phyloP scores from a whole-genome alignment of 2,113 vertebrate genomes.

The Oncorhynchus masou region DNA sequence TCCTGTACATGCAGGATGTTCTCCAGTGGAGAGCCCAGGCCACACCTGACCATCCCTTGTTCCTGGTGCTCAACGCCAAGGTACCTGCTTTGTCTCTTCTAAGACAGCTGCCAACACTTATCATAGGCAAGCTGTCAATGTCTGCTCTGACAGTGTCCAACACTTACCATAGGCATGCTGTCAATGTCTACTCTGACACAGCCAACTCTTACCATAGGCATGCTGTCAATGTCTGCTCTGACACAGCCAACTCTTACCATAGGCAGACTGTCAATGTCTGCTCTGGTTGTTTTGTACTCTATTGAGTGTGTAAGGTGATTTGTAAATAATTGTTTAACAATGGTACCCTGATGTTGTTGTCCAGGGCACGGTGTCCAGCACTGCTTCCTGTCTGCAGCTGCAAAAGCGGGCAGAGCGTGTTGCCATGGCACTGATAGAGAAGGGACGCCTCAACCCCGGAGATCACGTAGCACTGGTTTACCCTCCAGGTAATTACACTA shows the following conservation, averaged over 20 bases:
- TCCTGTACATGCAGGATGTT: conserved; percentile 92
- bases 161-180: too few relatives aligned
- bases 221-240: too few relatives aligned
- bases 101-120: too few relatives aligned
- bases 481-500: conserved; percentile 81
- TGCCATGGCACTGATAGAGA: conserved; percentile 82
- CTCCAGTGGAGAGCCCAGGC: conserved; percentile 94
- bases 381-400: conserved; percentile 88
- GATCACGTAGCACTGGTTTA: conserved; percentile 94
- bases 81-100: conserved; percentile 53
- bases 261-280: too few relatives aligned
- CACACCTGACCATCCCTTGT: conserved; percentile 90
- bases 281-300: too few relatives aligned
- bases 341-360: neutral
- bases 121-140: too few relatives aligned
- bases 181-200: too few relatives aligned
- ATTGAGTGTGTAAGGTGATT: too few relatives aligned
- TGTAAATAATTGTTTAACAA: too few relatives aligned
- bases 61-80: conserved; percentile 91
- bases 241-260: too few relatives aligned
- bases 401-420: conserved; percentile 92
- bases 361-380: conserved; percentile 87
- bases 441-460: conserved; percentile 83
- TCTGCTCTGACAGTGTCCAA: too few relatives aligned
- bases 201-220: too few relatives aligned